Percentiles rank a stretch among this genome's conserved stretches.
phyloP scores from a whole-genome alignment of 2,113 vertebrate species.

The Hypomesus transpacificus region DNA sequence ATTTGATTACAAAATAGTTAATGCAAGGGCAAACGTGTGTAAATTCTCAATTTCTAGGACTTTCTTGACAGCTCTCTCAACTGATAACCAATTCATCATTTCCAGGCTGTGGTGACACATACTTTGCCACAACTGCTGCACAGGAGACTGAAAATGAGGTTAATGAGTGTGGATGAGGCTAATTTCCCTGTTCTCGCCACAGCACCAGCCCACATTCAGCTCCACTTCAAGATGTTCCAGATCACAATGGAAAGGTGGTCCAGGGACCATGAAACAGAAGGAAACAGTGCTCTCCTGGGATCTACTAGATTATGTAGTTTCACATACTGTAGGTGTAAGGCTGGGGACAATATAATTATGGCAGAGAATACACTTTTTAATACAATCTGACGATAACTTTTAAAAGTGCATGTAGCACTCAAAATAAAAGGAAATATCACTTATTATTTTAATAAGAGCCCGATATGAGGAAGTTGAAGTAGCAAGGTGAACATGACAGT shows the following conservation, averaged over 20 bases:
- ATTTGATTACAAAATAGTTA: constrained; percentile 75
- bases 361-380: too few relatives aligned
- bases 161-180: constrained; percentile 74
- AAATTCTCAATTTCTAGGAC: constrained; percentile 67
- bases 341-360: too few relatives aligned
- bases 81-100: constrained; percentile 77
- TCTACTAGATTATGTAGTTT: too few relatives aligned
- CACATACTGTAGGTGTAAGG: too few relatives aligned
- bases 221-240: constrained; percentile 49
- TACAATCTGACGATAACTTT: too few relatives aligned
- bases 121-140: constrained; percentile 57
- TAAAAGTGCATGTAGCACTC: too few relatives aligned
- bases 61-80: constrained; percentile 74
- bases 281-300: constrained; percentile 21
- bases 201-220: constrained; percentile 53
- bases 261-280: constrained; percentile 36
- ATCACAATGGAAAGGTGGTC: constrained; percentile 54
- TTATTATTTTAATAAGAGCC: too few relatives aligned
- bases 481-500: too few relatives aligned
- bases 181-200: constrained; percentile 71
- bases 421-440: too few relatives aligned
- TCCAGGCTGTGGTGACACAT: constrained; percentile 63
- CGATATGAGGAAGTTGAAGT: too few relatives aligned
- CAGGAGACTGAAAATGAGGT: constrained; percentile 72
- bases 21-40: constrained; percentile 72